Evolutionary conservation across 2,113 vertebrate species (phyloP), one percentile per base, ranked within the genome.

Genomic region (Marmota flaviventris): DNA sequence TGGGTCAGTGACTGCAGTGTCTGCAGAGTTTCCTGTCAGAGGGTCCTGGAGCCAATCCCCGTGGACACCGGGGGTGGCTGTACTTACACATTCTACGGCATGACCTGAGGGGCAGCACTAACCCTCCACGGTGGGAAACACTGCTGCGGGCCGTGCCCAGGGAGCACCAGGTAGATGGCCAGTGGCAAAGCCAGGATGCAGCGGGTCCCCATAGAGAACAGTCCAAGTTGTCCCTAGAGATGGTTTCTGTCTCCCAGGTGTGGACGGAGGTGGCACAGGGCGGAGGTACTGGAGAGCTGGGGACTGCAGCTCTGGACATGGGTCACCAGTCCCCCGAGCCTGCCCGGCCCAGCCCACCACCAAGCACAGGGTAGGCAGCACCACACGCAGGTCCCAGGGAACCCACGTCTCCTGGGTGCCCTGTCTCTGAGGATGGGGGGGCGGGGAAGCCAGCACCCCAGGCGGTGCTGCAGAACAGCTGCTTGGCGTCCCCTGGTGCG

Each of bases 121-220:
- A 76, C 29, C 32, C 18, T 34, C 79, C 58, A 4, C 24, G 8
- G 34, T 4, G 22, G 27, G 34, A 69, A 84, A 42, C 22, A 39
- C 45, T 16, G 1, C 14, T 6, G 0, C 25, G 11, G 18, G 9
- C 69, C 25, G 24, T 25, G 4, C 17, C 69, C 27, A 34, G 1
- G 27, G 56, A 42, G 10, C 10, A 2, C 37, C 8, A 14, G 51
- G 73, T 20, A 70, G n/a, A 7, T 1, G 22, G 27, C 63, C 92
- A 48, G 4, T 2, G 42, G 42, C 18, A 45, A 65, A 72, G 72
- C 70, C 51, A n/a, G 69, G 56, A 25, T 20, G 32, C 32, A n/a
- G 8, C 17, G 2, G 34, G 2, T 51, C 37, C 58, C 83, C 18
- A 58, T 48, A 39, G 9, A 83, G 39, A 70, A n/a, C 27, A 24